Evolutionary conservation across 2,113 vertebrate genomes (phyloP).

Genomic region (Ibidorhyncha struthersii): DNA sequence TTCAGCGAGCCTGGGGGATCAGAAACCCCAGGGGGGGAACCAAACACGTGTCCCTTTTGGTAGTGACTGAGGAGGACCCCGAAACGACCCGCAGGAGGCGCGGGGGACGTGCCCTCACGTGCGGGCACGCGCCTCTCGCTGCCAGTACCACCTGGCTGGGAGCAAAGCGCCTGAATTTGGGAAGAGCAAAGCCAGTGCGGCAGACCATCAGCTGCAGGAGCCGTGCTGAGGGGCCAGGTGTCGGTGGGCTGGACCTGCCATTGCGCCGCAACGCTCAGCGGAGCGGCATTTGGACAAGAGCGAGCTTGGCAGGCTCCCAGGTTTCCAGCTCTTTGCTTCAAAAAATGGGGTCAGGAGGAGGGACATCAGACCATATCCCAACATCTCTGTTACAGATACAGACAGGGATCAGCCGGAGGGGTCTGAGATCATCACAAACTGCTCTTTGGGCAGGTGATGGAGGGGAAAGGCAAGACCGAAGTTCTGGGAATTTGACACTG

Average conservation of each 20-base stretch:
- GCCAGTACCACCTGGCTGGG: not conserved
- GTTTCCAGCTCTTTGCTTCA: not conserved
- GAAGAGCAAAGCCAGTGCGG: not conserved
- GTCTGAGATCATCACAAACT: not conserved
- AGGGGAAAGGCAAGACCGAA: not conserved
- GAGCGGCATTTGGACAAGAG: not conserved
- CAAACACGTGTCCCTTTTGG: accelerated
- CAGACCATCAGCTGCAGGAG: constrained; percentile 14
- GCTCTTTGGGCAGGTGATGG: not conserved
- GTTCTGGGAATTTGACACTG: not conserved
- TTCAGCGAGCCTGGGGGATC: accelerated
- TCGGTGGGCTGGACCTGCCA: not conserved
- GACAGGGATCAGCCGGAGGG: not conserved
- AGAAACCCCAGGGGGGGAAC: not conserved
- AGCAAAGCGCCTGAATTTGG: not conserved
- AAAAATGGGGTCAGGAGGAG: constrained; percentile 11
- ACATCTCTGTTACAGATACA: not conserved
- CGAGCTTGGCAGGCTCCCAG: not conserved
- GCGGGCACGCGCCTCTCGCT: not conserved
- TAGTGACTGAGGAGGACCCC: accelerated
- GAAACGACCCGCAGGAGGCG: accelerated
- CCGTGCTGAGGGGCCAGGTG: constrained; percentile 40
- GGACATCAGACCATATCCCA: not conserved
- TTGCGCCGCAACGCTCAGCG: accelerated
- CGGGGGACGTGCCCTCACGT: not conserved